Evolutionary conservation across 2,113 vertebrate genomes (phyloP).

Genomic region (Chauna torquata): DNA sequence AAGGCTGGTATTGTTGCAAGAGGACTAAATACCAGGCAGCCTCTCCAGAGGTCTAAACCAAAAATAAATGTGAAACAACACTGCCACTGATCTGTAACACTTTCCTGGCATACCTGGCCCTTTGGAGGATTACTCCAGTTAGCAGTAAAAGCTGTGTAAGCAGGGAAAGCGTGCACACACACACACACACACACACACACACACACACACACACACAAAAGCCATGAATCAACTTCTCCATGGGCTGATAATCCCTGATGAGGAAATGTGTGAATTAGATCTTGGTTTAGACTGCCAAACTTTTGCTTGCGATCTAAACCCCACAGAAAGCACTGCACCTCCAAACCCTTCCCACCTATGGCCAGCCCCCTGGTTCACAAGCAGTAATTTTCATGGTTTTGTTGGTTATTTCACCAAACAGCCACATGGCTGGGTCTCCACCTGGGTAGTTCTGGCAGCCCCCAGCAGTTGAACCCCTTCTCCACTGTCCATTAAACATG

Average conservation of each 20-base stretch:
- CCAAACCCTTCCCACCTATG: neutral
- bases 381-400: neutral
- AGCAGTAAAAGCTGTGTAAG: neutral
- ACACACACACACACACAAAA: too few species aligned
- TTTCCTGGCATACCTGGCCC: neutral
- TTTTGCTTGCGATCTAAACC: neutral
- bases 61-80: neutral
- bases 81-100: neutral
- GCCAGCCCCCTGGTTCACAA: neutral
- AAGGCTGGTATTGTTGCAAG: neutral
- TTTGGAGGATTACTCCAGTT: neutral
- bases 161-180: too few species aligned
- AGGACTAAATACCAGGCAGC: neutral
- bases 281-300: neutral
- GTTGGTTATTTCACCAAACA: neutral
- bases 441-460: conserved; percentile 81
- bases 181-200: too few species aligned
- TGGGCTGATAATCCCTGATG: neutral
- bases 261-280: neutral
- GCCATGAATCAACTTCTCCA: neutral
- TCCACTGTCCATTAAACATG: conserved; percentile 83
- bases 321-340: neutral
- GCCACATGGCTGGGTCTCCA: neutral
- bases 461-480: conserved; percentile 79
- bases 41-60: conserved; percentile 23